Conservation (phyloP, 2,797 vertebrate genomes). For the Centroberyx gerrardi region DNA sequence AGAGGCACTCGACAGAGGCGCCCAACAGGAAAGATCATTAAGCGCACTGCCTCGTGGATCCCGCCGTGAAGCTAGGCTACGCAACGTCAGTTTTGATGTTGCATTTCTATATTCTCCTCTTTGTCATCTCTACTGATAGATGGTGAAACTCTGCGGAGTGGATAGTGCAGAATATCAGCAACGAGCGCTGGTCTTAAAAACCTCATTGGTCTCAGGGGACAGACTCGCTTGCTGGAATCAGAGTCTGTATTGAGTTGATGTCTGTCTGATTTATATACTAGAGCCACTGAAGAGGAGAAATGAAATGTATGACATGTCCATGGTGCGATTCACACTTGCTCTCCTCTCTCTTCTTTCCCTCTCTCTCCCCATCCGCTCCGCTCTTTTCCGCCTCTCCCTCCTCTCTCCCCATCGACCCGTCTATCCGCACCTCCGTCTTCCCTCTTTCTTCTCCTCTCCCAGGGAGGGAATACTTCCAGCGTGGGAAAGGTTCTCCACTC, state of each 20-base stretch:
- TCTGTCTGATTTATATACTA: conserved; percentile 38
- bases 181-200: conserved; percentile 54
- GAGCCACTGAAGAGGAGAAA: conserved; percentile 37
- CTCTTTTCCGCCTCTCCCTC: conserved; percentile 9
- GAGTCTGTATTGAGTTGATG: conserved; percentile 26
- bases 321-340: conserved; percentile 24
- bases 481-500: conserved; percentile 88
- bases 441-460: conserved; percentile 36
- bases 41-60: conserved; percentile 40
- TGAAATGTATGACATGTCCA: conserved; percentile 26
- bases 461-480: conserved; percentile 86
- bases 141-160: conserved; percentile 45
- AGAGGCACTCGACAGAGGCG: conserved; percentile 43
- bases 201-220: conserved; percentile 48
- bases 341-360: not conserved
- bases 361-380: not conserved
- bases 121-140: conserved; percentile 55
- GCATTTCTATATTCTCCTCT: conserved; percentile 48
- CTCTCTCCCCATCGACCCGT: not conserved
- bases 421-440: not conserved
- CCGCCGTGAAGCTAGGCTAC: conserved; percentile 36
- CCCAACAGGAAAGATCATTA: conserved; percentile 68
- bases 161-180: conserved; percentile 36
- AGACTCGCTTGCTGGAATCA: conserved; percentile 28
- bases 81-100: conserved; percentile 49